Percentiles rank a stretch among this genome's conserved stretches.
Conservation (phyloP, 1,140 invertebrate genomes). For the Drosophila rufa region DNA sequence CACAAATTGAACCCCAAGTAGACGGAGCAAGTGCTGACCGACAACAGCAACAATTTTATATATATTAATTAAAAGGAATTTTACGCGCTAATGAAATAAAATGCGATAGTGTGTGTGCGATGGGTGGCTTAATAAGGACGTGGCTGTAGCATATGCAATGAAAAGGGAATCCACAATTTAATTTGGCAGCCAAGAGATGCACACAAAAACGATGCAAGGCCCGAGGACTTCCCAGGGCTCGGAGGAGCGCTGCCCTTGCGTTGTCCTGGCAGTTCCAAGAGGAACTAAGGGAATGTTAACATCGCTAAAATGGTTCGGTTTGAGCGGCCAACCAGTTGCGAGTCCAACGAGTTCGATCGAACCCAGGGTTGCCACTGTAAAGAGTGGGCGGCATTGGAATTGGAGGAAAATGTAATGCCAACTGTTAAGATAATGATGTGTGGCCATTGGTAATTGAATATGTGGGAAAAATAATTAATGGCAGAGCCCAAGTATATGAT, state of each 20-base stretch:
- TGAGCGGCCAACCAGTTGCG: slow-evolving; percentile 14
- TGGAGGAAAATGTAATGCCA: neutral
- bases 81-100: slow-evolving; percentile 81
- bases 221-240: neutral
- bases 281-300: slow-evolving; percentile 39
- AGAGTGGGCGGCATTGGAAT: slow-evolving; percentile 10
- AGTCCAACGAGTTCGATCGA: slow-evolving; percentile 14
- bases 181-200: slow-evolving; percentile 12
- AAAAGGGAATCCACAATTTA: slow-evolving; percentile 52
- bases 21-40: slow-evolving; percentile 56
- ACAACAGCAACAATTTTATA: slow-evolving; percentile 62
- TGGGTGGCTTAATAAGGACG: slow-evolving; percentile 28
- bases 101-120: slow-evolving; percentile 47
- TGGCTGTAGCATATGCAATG: slow-evolving; percentile 42
- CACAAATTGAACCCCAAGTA: slow-evolving; percentile 72
- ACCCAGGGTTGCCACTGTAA: slow-evolving; percentile 22
- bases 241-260: slow-evolving; percentile 14
- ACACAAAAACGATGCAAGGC: slow-evolving; percentile 20
- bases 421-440: slow-evolving; percentile 33
- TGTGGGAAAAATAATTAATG: slow-evolving; percentile 44
- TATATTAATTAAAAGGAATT: slow-evolving; percentile 81
- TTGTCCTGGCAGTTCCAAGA: slow-evolving; percentile 14
- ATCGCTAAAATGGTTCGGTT: neutral
- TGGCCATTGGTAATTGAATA: slow-evolving; percentile 54
- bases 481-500: slow-evolving; percentile 2